Evolutionary conservation across 2,797 vertebrate species (phyloP), one percentile per base, ranked within the genome.

Genomic region (Cichlasoma orientale): DNA sequence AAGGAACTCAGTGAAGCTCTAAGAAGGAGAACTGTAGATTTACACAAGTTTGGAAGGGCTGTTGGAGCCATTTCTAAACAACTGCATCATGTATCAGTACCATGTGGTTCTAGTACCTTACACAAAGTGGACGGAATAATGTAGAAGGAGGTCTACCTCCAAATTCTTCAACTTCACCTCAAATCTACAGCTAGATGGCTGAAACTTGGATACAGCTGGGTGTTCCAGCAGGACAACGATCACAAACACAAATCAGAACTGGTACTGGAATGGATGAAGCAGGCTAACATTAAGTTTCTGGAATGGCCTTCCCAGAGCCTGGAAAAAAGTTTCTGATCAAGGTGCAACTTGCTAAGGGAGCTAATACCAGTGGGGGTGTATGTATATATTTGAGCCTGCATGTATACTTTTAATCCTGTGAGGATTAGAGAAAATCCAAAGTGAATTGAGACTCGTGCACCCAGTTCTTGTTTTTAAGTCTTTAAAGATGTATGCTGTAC

Each of bases 401-500:
- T 38, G 33, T 5, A 10, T 14, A 59, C 33, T 33, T 38, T 21
- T 23, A n/a, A 21, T 14, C 33, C 57, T 3, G 33, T 38, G 33
- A 38, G 21, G 33, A 21, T 23, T 56, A 14, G 1, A 59, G 0
- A 23, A 61, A 61, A 38, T 9, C 9, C n/a, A 11, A 52, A 21
- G 3, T n/a, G 19, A n/a, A 52, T 23, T 59, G 12, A 38, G 38
- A 0, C 58, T 23, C 9, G n/a, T 38, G 57, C n/a, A 59, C 0
- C n/a, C 4, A 38, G 8, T 59, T 59, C 33, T 5, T 61, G n/a
- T 59, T 61, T 61, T 59, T 9, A 23, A 16, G 7, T 38, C n/a
- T 16, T 61, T 38, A 61, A 38, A 18, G 44, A 47, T 18, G 44
- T 16, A 1, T 16, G 44, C 5, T 7, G 14, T 47, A 18, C 14